Evolutionary conservation across 2,113 vertebrate species (phyloP), one percentile per base, ranked within the genome.

Genomic region (Rallus limicola): DNA sequence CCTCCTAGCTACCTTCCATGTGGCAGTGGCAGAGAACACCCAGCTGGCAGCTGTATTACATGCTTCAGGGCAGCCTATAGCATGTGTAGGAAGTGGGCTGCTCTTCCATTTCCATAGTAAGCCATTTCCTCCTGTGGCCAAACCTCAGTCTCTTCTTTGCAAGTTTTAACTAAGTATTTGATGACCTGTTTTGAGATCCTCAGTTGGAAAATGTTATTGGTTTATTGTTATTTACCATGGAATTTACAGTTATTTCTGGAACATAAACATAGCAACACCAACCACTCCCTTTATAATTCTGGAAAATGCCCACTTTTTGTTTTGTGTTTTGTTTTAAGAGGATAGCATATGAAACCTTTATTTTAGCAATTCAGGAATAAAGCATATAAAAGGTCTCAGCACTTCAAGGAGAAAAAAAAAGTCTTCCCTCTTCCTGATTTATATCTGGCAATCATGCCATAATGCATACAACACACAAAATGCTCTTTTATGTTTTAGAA

Each of bases 401-500:
- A 50, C 9, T 76, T 63, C 29, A 48, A 68, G 44, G 31, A 36
- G 16, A 46, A 82, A 93, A 86, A 86, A 85, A 65, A 44, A 10
- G 2, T n/a, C 25, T 70, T 33, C 44, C 9, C 7, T 86, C 7
- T 53, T 63, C 31, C 52, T 81, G 55, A 94, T 90, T 96, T 92
- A 60, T 70, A 69, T 34, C 26, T 62, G 64, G 70, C 71, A 94
- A 77, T 52, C 71, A 68, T 8, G 12, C 33, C 53, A 69, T 69
- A 86, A 86, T 20, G 74, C 48, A 84, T 25, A 40, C 23, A 71
- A 58, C 44, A 91, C 31, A 91, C 48, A 93, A 89, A 93, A 85
- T 69, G 29, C 6, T 79, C 52, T 86, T 93, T 90, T 69, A 76
- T 53, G 62, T 62, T 80, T 81, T 72, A 86, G 74, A 86, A 95